These are phyloP conservation scores for Lepidochrysops patricia DNA, from an alignment of 2,888 invertebrate genomes.

Conservation along the genomic window DNA sequence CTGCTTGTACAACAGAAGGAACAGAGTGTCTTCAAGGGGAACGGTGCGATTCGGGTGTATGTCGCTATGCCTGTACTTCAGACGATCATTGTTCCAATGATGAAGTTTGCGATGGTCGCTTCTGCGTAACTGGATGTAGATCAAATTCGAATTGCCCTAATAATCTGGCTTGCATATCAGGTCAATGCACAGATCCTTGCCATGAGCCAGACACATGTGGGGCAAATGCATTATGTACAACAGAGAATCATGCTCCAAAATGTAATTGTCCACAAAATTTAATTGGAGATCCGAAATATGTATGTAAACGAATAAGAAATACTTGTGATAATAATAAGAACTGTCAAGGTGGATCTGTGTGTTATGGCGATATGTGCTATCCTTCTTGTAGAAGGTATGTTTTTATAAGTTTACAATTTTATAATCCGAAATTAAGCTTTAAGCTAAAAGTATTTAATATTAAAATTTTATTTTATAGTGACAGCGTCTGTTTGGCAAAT, in stretches of 20 bases:
- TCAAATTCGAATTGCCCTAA: constrained; percentile 84
- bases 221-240: constrained; percentile 84
- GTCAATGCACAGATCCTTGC: constrained; percentile 87
- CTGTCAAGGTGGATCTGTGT: constrained; percentile 81
- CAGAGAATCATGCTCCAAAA: constrained; percentile 80
- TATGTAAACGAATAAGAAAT: constrained; percentile 80
- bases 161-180: constrained; percentile 82
- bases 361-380: constrained; percentile 86
- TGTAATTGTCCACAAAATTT: constrained; percentile 83
- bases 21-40: constrained; percentile 87
- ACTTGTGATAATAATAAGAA: constrained; percentile 79
- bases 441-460: neutral
- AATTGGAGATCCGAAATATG: constrained; percentile 82
- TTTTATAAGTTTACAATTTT: constrained; percentile 12
- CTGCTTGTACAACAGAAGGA: constrained; percentile 82
- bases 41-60: constrained; percentile 82
- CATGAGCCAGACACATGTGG: constrained; percentile 86
- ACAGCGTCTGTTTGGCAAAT: constrained; percentile 86
- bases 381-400: constrained; percentile 82
- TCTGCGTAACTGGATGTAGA: constrained; percentile 87
- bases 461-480: constrained; percentile 66
- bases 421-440: neutral
- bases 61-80: constrained; percentile 86
- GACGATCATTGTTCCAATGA: constrained; percentile 91
- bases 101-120: constrained; percentile 88